Evolutionary conservation across 2,888 invertebrate species (phyloP).

Genomic region (Eremobia ochroleuca): DNA sequence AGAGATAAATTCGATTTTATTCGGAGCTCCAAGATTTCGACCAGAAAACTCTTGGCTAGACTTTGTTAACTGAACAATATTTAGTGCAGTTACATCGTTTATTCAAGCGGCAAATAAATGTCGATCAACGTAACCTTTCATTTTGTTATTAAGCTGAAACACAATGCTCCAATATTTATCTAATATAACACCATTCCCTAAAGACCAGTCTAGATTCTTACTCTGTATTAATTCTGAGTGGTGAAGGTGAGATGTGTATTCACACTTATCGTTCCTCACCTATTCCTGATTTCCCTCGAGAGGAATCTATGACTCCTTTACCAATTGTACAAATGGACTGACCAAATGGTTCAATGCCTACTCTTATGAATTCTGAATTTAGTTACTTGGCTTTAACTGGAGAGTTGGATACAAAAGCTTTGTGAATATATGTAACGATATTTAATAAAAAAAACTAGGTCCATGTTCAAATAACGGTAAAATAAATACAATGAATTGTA

Average conservation of each 20-base stretch:
- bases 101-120: slow-evolving; percentile 36
- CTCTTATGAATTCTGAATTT: background rate
- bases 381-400: background rate
- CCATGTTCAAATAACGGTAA: slow-evolving; percentile 26
- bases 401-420: slow-evolving; percentile 12
- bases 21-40: background rate
- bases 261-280: slow-evolving; percentile 38
- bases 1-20: no score
- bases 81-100: slow-evolving; percentile 10
- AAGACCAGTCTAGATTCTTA: slow-evolving; percentile 28
- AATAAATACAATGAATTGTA: slow-evolving; percentile 18
- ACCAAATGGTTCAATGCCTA: slow-evolving; percentile 18
- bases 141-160: slow-evolving; percentile 3
- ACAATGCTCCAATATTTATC: slow-evolving; percentile 30
- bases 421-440: slow-evolving; percentile 4
- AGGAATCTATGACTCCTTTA: slow-evolving; percentile 25
- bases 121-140: slow-evolving; percentile 14
- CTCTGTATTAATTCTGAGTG: slow-evolving; percentile 28
- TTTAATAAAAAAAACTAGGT: slow-evolving; percentile 16
- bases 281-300: slow-evolving; percentile 52
- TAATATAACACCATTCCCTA: slow-evolving; percentile 9
- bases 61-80: background rate
- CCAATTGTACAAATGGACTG: slow-evolving; percentile 39
- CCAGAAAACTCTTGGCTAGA: no score
- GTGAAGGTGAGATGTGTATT: slow-evolving; percentile 30